phyloP scores from a whole-genome alignment of 1,140 invertebrate genomes.

The Drosophila orena region DNA sequence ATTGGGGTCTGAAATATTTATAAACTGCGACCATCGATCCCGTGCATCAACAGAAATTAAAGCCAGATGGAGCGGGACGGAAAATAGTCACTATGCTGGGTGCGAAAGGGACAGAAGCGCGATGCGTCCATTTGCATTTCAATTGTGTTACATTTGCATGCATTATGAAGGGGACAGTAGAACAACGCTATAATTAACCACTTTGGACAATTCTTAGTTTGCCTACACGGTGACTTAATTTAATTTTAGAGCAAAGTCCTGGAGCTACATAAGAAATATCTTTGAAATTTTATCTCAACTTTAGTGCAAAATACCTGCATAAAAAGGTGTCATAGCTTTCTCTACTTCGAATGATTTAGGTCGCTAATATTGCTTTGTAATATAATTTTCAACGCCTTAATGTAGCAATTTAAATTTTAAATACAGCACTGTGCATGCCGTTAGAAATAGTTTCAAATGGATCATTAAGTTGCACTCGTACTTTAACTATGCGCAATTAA shows the following conservation, averaged over 20 bases:
- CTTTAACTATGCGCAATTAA: neutral
- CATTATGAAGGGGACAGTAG: conserved; percentile 18
- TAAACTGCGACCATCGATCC: conserved; percentile 53
- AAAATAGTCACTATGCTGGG: neutral
- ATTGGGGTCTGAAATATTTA: conserved; percentile 58
- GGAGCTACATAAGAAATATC: too few relatives aligned
- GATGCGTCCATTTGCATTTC: conserved; percentile 46
- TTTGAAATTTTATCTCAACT: too few relatives aligned
- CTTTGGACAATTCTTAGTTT: too few relatives aligned
- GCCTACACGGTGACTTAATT: too few relatives aligned
- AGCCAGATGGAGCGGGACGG: neutral
- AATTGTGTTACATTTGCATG: conserved; percentile 52
- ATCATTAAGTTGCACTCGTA: neutral
- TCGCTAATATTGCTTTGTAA: too few relatives aligned
- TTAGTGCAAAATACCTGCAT: too few relatives aligned
- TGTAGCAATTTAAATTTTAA: neutral
- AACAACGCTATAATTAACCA: too few relatives aligned
- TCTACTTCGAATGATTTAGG: neutral
- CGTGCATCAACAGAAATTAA: conserved; percentile 48
- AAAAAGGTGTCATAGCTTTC: too few relatives aligned
- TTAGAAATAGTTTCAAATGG: neutral
- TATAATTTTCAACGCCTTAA: too few relatives aligned
- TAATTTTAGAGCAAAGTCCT: too few relatives aligned
- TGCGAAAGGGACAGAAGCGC: conserved; percentile 12
- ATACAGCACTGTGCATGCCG: neutral